These are phyloP conservation scores for Cyrtorhinus lividipennis DNA, from an alignment of 1,140 invertebrate species.

Conservation along the genomic window DNA sequence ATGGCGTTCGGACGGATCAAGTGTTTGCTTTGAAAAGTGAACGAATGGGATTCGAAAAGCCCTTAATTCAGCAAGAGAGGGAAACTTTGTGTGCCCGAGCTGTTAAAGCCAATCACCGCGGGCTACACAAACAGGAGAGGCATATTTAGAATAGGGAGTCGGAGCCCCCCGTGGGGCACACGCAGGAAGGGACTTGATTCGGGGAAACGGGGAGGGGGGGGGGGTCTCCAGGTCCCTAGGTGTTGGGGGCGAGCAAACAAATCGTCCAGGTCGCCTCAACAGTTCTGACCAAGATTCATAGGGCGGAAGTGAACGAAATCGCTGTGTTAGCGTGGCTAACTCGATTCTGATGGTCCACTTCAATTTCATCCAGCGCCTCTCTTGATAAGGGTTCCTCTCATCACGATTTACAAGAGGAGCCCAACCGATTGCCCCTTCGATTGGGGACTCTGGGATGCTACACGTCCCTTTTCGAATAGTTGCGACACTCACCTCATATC, in stretches of 20 bases:
- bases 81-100: background rate
- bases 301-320: too few relatives aligned
- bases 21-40: conserved; percentile 9
- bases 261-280: too few relatives aligned
- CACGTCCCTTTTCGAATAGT: too few relatives aligned
- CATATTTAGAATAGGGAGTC: background rate
- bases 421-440: too few relatives aligned
- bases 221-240: background rate
- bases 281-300: too few relatives aligned
- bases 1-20: background rate
- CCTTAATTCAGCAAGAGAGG: background rate
- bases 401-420: too few relatives aligned
- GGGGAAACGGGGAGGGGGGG: background rate
- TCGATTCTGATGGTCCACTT: too few relatives aligned
- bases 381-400: too few relatives aligned
- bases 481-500: too few relatives aligned
- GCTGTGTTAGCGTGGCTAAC: too few relatives aligned
- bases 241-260: background rate
- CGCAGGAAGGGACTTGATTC: background rate
- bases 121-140: conserved; percentile 1
- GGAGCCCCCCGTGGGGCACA: background rate
- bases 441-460: too few relatives aligned
- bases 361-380: too few relatives aligned
- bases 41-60: conserved; percentile 2
- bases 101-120: conserved; percentile 4